Evolutionary conservation across 2,797 vertebrate genomes (phyloP).

Genomic region (Naso thynnoides): DNA sequence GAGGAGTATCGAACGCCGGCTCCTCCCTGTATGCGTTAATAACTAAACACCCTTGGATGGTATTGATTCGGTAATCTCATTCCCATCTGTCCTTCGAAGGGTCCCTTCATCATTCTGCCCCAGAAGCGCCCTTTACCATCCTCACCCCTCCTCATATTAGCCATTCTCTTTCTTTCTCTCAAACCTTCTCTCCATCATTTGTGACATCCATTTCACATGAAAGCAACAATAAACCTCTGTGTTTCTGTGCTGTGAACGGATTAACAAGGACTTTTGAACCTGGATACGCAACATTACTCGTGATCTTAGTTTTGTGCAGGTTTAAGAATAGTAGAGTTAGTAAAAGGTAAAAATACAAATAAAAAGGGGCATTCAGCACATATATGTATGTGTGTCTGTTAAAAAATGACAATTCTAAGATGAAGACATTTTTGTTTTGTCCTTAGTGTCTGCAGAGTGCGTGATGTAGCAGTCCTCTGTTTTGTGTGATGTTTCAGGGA

Average conservation of each 20-base stretch:
- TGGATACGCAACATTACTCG: neutral
- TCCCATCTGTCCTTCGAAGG: conserved; percentile 70
- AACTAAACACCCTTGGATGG: conserved; percentile 70
- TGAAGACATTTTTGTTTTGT: neutral
- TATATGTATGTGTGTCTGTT: neutral
- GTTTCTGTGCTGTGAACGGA: neutral
- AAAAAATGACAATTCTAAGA: neutral
- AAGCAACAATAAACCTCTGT: neutral
- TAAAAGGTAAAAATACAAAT: neutral
- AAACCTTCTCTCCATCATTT: conserved; percentile 18
- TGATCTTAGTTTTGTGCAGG: conserved; percentile 2
- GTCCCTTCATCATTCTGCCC: conserved; percentile 60
- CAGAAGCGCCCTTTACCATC: conserved; percentile 13
- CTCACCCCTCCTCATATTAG: neutral
- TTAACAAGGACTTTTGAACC: neutral
- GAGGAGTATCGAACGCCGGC: conserved; percentile 53
- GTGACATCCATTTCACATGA: conserved; percentile 8
- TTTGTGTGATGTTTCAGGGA: neutral
- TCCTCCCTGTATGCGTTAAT: conserved; percentile 67
- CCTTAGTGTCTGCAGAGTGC: neutral
- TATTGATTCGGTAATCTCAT: conserved; percentile 77
- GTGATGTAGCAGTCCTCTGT: neutral
- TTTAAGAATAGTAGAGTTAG: neutral
- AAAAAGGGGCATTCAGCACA: neutral
- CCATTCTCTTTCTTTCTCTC: conserved; percentile 6